Base-by-base conservation (phyloP, 2,888 invertebrate genomes). In the Oeneis ivallda region DNA sequence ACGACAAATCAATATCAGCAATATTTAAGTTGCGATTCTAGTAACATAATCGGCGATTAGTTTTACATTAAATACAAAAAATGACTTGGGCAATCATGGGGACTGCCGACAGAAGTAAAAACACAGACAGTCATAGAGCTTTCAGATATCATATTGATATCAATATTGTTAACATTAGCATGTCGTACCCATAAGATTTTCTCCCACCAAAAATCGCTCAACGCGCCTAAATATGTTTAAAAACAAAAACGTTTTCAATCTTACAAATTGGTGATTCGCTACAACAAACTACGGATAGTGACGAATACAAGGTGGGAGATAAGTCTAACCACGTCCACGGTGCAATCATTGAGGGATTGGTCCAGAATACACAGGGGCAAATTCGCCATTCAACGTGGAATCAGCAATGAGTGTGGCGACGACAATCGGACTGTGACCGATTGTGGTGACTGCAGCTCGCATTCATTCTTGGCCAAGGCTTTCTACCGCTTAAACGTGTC, bases 371-470 rank as follows among this genome's bases (percentile, higher is more conserved):
- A 81, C 78, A 80, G 60, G 73, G 76, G 76, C 79, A 79, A 86
- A 86, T 85, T 83, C 81, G 80, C 77, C 80, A 80, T 80, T 76
- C 74, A 76, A 76, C 77, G 80, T 79, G 83, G 86, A 82, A 82
- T 82, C 77, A 76, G 78, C 83, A 89, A 89, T 89, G 85, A 84
- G 85, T 84, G 86, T 87, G 86, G 82, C 84, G 80, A 82, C 85
- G 83, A 84, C 86, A 86, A 89, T 89, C 87, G 87, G 85, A 80
- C 81, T 76, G 78, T 78, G 84, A 82, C 83, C 85, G 88, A 86
- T 88, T 83, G 83, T 76, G 89, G 86, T 85, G 82, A 83, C 84
- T 82, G 82, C 88, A 86, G 88, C 84, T 82, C 82, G 79, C 79
- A 84, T 86, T 86, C 85, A 89, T 86, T 86, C 85, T 89, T 82